Base-by-base conservation (phyloP, 2,888 invertebrate genomes). In the Polyploca ridens region DNA sequence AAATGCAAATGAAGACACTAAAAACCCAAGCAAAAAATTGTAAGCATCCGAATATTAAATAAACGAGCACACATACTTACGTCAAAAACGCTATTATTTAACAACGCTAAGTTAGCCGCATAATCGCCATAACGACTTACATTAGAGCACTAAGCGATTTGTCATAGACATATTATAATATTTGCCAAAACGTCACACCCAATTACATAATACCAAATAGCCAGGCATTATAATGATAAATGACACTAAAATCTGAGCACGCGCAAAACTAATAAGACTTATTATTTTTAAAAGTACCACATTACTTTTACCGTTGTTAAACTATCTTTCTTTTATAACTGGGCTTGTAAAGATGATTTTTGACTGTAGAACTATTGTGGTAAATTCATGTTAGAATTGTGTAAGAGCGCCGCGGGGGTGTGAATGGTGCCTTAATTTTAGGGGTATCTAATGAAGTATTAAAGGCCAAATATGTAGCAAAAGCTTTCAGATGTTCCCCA, bases 141-240 rank as follows among this genome's bases (percentile, higher is more conserved):
- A 76, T 77, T 71, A 77, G 65, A 58, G 65, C 11, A 65, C 70
- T 60, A 68, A 69, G 58, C 74, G 64, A 77, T 77, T 78, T 72
- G 62, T 76, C 71, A 69, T 73, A 41, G 65, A 70, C 71, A 67
- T 69, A 72, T 41, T 19, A 71, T 76, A 73, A 77, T 74, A 74
- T 78, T 77, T 72, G 68, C 69, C 69, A 69, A 71, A 78, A 72
- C 72, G 66, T 67, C 74, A 72, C 61, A 38, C 27, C 69, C 73
- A 76, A 71, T 76, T 76, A 76, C 71, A 73, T 77, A 77, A 76
- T 69, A n/a, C 66, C 66, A 72, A 75, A 78, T 76, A 71, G 65
- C 69, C 63, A 63, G 38, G n/a, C 69, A 72, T 78, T 73, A 75
- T 4, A 66, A 70, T 76, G 77, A 77, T 78, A 60, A 67, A 77